These are phyloP conservation scores for Osmerus mordax DNA, from an alignment of 2,113 vertebrate genomes.

Conservation along the genomic window DNA sequence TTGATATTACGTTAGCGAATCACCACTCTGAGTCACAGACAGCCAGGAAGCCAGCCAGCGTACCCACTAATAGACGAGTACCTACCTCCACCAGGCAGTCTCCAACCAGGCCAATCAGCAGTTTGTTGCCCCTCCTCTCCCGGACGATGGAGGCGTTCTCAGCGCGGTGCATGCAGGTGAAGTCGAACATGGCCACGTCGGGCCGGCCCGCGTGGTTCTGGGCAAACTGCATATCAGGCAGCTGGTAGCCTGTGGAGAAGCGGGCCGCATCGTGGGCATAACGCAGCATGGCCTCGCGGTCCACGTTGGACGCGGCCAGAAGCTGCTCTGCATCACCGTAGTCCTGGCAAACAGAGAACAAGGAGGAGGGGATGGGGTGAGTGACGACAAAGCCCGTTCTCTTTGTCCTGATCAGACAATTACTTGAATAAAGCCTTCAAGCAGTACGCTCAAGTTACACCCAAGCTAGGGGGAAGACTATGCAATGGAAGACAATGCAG, in stretches of 20 bases:
- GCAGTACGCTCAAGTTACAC: too few relatives aligned
- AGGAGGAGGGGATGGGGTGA: not conserved
- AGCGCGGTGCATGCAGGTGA: conserved; percentile 85
- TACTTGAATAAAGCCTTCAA: not conserved
- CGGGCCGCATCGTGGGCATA: conserved; percentile 79
- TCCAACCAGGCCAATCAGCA: conserved; percentile 82
- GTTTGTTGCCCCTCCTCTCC: conserved; percentile 70
- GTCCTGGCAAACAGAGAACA: conserved; percentile 66
- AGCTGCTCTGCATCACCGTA: conserved; percentile 70
- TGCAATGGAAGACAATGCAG: too few relatives aligned
- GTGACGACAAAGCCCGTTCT: too few relatives aligned
- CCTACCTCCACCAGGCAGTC: conserved; percentile 94
- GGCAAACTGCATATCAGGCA: conserved; percentile 78
- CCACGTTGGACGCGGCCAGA: conserved; percentile 73
- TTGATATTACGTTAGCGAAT: not conserved
- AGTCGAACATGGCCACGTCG: conserved; percentile 86
- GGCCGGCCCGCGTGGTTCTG: conserved; percentile 61
- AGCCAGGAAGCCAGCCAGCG: not conserved
- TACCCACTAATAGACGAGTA: too few relatives aligned
- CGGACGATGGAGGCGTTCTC: conserved; percentile 81
- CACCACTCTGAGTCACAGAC: not conserved
- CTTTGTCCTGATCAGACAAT: not conserved
- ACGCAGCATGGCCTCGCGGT: conserved; percentile 66
- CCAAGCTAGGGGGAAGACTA: not conserved
- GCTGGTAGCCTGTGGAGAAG: conserved; percentile 77